Percentiles rank a stretch among this genome's conserved stretches.
These are phyloP conservation scores for Zoanthus sansibaricus DNA, from an alignment of 92 coral and sea anemone species.

Conservation along the genomic window DNA sequence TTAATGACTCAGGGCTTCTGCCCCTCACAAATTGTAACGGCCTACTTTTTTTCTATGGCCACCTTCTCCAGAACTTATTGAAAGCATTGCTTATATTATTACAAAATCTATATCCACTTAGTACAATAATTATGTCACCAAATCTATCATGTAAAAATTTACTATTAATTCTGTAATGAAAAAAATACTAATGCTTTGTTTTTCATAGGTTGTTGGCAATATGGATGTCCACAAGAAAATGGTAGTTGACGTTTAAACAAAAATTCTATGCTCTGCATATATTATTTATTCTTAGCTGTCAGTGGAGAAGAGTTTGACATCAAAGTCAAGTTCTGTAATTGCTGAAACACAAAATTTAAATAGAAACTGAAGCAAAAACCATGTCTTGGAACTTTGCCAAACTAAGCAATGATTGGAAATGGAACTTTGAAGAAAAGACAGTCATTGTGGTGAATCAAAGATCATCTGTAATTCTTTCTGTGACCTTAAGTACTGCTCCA, in stretches of 20 bases:
- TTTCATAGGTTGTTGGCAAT: slow-evolving; percentile 93
- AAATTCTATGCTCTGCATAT: slow-evolving; percentile 51
- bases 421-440: slow-evolving; percentile 3
- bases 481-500: not conserved
- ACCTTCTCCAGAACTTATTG: no score
- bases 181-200: not conserved
- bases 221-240: slow-evolving; percentile 99
- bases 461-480: not conserved
- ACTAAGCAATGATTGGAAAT: no score
- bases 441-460: not conserved
- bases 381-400: not conserved
- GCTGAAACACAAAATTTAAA: slow-evolving; percentile 26
- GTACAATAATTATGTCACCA: no score
- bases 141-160: no score
- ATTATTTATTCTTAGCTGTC: slow-evolving; percentile 76
- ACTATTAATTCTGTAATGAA: no score
- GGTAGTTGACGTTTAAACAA: slow-evolving; percentile 93
- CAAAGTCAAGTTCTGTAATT: not conserved
- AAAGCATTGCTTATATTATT: no score
- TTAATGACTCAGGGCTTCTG: no score
- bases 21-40: no score
- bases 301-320: slow-evolving; percentile 57
- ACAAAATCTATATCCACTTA: no score
- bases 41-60: no score
- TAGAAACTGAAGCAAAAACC: slow-evolving; percentile 10